Conservation (phyloP, 2,797 vertebrate genomes). For the Xyrichtys novacula region DNA sequence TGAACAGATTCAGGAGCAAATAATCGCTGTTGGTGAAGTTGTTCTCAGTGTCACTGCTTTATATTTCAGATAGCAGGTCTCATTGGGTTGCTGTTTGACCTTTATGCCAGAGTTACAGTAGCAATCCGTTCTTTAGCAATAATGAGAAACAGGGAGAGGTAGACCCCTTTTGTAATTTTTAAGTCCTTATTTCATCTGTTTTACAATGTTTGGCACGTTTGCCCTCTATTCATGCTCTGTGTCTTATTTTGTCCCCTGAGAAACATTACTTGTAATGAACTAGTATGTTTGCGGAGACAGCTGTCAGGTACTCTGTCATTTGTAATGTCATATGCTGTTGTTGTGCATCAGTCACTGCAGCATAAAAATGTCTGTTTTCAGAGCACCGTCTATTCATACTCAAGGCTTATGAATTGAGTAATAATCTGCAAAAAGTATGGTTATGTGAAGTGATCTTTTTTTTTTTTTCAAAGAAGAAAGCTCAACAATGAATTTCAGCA, state of each 20-base stretch:
- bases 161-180: conserved; percentile 11
- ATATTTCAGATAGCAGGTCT: conserved; percentile 55
- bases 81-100: conserved; percentile 59
- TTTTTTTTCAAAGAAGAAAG: conserved; percentile 22
- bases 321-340: conserved; percentile 55
- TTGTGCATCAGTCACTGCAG: conserved; percentile 52
- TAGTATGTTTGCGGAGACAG: conserved; percentile 59
- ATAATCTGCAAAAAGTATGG: conserved; percentile 47
- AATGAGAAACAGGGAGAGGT: conserved; percentile 59
- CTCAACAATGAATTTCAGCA: conserved; percentile 54
- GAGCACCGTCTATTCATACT: conserved; percentile 38
- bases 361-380: conserved; percentile 60
- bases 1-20: conserved; percentile 14
- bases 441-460: conserved; percentile 48
- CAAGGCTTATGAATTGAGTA: conserved; percentile 46
- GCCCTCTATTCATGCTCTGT: conserved; percentile 14
- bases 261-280: conserved; percentile 50
- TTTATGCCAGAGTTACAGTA: conserved; percentile 44
- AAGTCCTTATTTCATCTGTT: conserved; percentile 24
- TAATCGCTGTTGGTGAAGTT: conserved; percentile 39
- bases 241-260: conserved; percentile 41
- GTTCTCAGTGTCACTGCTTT: conserved; percentile 34
- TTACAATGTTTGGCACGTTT: conserved; percentile 31
- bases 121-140: conserved; percentile 53
- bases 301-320: conserved; percentile 69